phyloP scores from a whole-genome alignment of 2,113 vertebrate species.

The Crotophaga sulcirostris region DNA sequence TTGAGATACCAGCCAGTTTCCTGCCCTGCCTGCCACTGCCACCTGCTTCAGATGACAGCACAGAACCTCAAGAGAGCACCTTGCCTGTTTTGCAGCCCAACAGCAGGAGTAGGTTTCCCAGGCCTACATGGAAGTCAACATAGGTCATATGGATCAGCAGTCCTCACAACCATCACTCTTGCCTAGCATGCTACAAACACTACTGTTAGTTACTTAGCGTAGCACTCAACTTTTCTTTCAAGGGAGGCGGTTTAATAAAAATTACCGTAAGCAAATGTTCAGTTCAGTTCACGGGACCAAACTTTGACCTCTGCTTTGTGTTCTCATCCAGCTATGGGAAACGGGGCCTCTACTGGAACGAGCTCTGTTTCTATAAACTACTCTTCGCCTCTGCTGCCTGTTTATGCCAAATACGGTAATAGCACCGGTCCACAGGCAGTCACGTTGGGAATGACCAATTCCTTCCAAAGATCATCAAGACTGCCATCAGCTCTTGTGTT shows the following conservation, averaged over 20 bases:
- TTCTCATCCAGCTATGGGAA: background rate
- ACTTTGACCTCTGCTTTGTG: background rate
- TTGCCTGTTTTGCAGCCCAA: background rate
- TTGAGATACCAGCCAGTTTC: background rate
- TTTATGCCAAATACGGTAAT: conserved; percentile 29
- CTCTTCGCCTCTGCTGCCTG: background rate
- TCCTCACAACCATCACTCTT: background rate
- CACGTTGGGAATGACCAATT: background rate
- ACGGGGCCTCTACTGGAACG: background rate
- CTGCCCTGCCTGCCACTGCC: background rate
- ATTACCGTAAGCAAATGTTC: background rate
- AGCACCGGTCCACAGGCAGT: background rate
- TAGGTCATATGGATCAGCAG: background rate
- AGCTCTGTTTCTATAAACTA: conserved; percentile 6
- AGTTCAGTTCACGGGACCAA: background rate
- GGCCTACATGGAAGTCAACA: background rate
- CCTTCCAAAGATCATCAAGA: background rate
- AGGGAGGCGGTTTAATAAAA: no score
- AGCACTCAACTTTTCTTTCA: no score
- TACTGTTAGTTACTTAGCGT: background rate
- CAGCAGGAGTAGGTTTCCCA: background rate
- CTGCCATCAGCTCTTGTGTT: background rate
- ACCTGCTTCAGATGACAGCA: background rate
- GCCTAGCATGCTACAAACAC: background rate
- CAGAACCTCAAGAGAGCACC: background rate